phyloP scores from a whole-genome alignment of 2,888 invertebrate genomes.

The Euspilapteryx auroguttella region DNA sequence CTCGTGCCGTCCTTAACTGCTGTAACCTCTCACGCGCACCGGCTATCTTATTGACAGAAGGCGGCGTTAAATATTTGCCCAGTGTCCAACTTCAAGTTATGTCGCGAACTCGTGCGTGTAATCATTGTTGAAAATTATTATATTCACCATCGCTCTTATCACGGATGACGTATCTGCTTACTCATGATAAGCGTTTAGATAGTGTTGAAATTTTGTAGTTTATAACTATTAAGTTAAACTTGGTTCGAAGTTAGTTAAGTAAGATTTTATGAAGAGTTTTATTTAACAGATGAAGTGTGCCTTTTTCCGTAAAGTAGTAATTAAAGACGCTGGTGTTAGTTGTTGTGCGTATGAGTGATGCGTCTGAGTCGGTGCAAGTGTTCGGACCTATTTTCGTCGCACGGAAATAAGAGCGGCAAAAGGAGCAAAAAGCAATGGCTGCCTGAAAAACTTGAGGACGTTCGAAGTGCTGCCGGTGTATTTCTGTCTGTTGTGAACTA shows the following conservation, averaged over 20 bases:
- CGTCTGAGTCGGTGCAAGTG: constrained; percentile 47
- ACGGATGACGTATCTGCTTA: neutral
- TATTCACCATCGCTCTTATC: constrained; percentile 18
- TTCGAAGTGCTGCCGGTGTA: constrained; percentile 45
- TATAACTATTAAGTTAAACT: too few species aligned
- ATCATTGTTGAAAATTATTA: constrained; percentile 15
- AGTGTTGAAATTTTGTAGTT: too few species aligned
- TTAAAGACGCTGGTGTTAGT: constrained; percentile 12
- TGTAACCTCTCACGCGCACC: constrained; percentile 13
- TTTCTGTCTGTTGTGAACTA: constrained; percentile 44
- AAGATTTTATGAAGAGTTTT: too few species aligned
- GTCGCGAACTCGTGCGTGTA: constrained; percentile 21
- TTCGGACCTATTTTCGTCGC: constrained; percentile 56
- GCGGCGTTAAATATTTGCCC: constrained; percentile 20
- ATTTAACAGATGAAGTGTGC: too few species aligned
- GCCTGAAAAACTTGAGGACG: constrained; percentile 55
- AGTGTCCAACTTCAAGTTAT: constrained; percentile 19
- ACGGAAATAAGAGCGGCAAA: constrained; percentile 61
- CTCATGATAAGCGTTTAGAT: constrained; percentile 14
- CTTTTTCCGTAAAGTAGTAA: neutral
- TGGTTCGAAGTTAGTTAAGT: too few species aligned
- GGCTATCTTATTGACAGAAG: constrained; percentile 21
- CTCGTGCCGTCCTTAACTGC: constrained; percentile 19
- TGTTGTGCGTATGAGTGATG: constrained; percentile 31
- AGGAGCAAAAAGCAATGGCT: constrained; percentile 52